Evolutionary conservation across 1,140 invertebrate species (phyloP), one percentile per base, ranked within the genome.

Genomic region (Drosophila fuyamai): DNA sequence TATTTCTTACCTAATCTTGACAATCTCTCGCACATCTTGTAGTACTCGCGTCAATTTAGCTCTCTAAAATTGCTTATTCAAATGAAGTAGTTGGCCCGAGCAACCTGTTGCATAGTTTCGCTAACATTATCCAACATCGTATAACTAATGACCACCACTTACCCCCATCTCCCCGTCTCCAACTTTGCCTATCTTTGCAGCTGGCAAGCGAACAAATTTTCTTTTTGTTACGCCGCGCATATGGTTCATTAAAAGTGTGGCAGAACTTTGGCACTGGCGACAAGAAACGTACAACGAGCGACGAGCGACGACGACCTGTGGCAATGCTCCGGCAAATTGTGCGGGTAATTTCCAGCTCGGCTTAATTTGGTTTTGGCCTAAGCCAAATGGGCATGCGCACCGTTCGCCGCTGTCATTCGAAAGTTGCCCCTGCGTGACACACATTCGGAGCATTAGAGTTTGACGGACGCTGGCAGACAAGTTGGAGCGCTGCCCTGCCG

Each of bases 361-460:
- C 59, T 86, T 66, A 78, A 81, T 81, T 85, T 62, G 63, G 63
- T 65, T 43, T 80, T 56, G 55, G 61, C 35, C 51, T 14, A 9
- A 51, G 47, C 35, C 35, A 48, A 32, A 27, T 48, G 82, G 77
- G 78, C 82, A 86, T 86, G 81, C 58, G 62, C 73, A 71, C 62
- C 54, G 70, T 50, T 72, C 46, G 75, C 16, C 72, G 60, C 79
- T 84, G 84, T 89, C 84, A 90, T 89, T 89, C 81, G 84, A 89
- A 89, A 89, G 84, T 89, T 84, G 85, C 80, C 74, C 50, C 81
- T 81, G 84, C 85, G 70, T 89, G 84, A 89, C 84, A 89, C 70
- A 89, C 84, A 89, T 89, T 89, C 83, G 32, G 71, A 80, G 85
- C 81, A 84, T 89, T 89, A 89, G 80, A 36, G 12, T 59, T 61